phyloP scores from a whole-genome alignment of 2,113 vertebrate genomes.

The Ovis canadensis region DNA sequence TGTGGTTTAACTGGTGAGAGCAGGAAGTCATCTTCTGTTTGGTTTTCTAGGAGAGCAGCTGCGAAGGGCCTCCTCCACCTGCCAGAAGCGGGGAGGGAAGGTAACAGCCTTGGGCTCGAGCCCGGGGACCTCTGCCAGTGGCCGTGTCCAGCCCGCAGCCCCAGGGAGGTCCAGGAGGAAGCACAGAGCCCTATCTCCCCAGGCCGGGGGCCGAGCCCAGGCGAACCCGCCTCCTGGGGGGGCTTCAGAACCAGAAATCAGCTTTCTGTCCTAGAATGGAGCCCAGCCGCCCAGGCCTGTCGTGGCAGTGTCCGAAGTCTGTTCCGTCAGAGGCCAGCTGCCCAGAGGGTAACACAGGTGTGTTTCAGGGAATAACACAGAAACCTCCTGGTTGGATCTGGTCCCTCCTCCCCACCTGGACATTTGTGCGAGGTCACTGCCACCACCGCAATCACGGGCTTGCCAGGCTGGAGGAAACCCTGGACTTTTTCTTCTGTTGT shows the following conservation, averaged over 20 bases:
- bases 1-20: neutral
- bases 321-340: neutral
- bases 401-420: neutral
- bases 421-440: neutral
- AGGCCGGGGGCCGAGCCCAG: neutral
- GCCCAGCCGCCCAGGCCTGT: neutral
- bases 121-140: accelerated
- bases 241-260: neutral
- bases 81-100: neutral
- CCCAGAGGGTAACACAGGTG: accelerated
- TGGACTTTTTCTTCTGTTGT: neutral
- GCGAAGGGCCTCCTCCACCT: neutral
- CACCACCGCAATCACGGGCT: accelerated
- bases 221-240: accelerated
- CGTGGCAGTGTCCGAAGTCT: neutral
- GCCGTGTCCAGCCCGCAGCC: accelerated
- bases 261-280: neutral
- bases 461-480: neutral
- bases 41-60: neutral
- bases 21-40: neutral
- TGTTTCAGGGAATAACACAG: neutral
- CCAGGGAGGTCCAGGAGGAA: neutral
- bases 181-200: neutral
- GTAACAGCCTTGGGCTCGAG: neutral
- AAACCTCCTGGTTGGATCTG: neutral